Percentiles rank a stretch among this genome's conserved stretches.
Conservation (phyloP, 1,140 invertebrate genomes). For the Heliconius melpomene region DNA sequence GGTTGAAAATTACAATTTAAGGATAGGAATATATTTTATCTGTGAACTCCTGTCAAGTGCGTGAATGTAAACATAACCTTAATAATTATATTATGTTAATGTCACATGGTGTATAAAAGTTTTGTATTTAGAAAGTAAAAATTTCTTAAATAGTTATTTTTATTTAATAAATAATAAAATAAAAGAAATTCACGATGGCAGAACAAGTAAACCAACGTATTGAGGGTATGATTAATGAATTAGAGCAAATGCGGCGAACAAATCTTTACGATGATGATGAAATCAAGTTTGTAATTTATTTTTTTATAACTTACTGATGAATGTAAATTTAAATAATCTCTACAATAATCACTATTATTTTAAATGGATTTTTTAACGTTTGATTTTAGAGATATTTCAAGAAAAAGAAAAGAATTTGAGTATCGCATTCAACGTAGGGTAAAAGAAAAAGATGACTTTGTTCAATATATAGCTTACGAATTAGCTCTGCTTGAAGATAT, state of each 20-base stretch:
- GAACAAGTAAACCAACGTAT: conserved; percentile 87
- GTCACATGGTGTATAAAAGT: conserved; percentile 10
- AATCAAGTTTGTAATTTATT: conserved; percentile 81
- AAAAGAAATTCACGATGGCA: conserved; percentile 82
- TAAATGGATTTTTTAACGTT: no score
- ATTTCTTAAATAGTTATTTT: neutral
- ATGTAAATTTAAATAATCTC: no score
- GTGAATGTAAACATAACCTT: conserved; percentile 44
- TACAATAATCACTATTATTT: no score
- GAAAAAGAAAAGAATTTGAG: conserved; percentile 86
- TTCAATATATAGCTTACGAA: conserved; percentile 88
- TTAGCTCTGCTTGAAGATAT: conserved; percentile 85
- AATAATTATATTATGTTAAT: conserved; percentile 31
- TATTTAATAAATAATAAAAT: conserved; percentile 29
- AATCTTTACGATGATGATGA: conserved; percentile 86
- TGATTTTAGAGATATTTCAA: conserved; percentile 83
- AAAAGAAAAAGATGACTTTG: conserved; percentile 87
- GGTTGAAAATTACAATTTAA: no score
- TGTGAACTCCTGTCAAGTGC: neutral
- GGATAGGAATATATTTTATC: neutral
- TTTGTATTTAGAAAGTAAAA: neutral
- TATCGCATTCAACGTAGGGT: conserved; percentile 86
- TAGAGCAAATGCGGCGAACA: conserved; percentile 87
- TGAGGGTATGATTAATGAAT: conserved; percentile 87
- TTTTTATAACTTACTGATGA: no score